Evolutionary conservation across 2,888 invertebrate species (phyloP).

Genomic region (Emmelina monodactyla): DNA sequence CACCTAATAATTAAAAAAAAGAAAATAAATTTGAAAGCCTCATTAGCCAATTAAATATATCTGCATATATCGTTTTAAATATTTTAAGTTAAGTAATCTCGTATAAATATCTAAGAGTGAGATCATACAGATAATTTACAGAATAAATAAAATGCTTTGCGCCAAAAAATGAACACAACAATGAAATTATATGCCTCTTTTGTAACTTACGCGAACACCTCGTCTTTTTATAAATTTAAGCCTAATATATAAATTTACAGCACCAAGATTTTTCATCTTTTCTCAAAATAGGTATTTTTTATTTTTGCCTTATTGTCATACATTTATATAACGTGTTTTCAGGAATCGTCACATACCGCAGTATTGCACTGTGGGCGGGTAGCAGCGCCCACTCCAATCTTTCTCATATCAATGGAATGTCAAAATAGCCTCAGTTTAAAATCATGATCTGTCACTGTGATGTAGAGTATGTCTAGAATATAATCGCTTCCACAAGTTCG

Average conservation of each 20-base stretch:
- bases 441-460: slow-evolving; percentile 24
- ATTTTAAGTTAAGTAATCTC: slow-evolving; percentile 60
- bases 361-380: slow-evolving; percentile 41
- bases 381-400: slow-evolving; percentile 17
- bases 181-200: slow-evolving; percentile 61
- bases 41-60: slow-evolving; percentile 60
- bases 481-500: slow-evolving; percentile 32
- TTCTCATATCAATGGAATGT: slow-evolving; percentile 39
- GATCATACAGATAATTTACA: slow-evolving; percentile 60
- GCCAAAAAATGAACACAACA: slow-evolving; percentile 62
- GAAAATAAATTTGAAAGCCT: slow-evolving; percentile 56
- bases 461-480: slow-evolving; percentile 23
- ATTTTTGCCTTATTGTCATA: slow-evolving; percentile 65
- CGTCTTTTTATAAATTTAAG: slow-evolving; percentile 59
- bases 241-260: slow-evolving; percentile 67
- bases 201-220: slow-evolving; percentile 62
- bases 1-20: slow-evolving; percentile 30
- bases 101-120: slow-evolving; percentile 63
- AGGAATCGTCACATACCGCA: slow-evolving; percentile 56
- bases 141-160: slow-evolving; percentile 57
- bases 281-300: slow-evolving; percentile 59
- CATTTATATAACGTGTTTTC: slow-evolving; percentile 58
- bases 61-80: slow-evolving; percentile 51
- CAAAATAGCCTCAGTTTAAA: slow-evolving; percentile 20
- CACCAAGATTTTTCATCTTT: slow-evolving; percentile 65